phyloP scores from a whole-genome alignment of 1,140 invertebrate genomes.

The Eupristina koningsbergeri region DNA sequence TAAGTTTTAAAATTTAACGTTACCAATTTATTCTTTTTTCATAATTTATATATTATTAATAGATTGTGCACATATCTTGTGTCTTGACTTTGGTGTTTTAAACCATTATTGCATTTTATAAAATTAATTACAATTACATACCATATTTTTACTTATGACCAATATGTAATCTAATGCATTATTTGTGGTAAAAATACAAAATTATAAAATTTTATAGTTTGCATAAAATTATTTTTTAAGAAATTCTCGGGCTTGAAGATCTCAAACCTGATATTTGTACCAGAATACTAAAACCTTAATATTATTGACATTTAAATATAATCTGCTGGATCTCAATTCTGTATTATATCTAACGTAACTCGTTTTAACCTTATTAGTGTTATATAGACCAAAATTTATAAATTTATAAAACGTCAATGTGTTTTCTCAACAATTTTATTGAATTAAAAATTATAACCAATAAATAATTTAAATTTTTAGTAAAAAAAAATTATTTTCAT shows the following conservation, averaged over 20 bases:
- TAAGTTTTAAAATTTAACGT: no score
- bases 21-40: no score
- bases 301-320: slow-evolving; percentile 2
- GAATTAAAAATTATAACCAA: neutral
- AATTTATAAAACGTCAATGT: neutral
- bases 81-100: no score
- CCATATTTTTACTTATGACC: neutral
- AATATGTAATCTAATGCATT: neutral
- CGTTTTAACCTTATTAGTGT: neutral
- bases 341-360: neutral
- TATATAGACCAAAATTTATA: neutral
- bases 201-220: neutral
- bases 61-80: no score
- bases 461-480: no score
- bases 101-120: neutral
- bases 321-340: neutral
- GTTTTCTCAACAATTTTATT: neutral
- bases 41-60: no score
- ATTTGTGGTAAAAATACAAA: neutral
- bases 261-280: neutral
- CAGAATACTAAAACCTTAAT: neutral
- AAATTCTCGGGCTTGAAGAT: no score
- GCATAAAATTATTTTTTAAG: neutral
- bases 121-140: neutral
- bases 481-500: no score